Base-by-base conservation (phyloP, 1,140 invertebrate genomes). In the Aphelinus atriplicis region DNA sequence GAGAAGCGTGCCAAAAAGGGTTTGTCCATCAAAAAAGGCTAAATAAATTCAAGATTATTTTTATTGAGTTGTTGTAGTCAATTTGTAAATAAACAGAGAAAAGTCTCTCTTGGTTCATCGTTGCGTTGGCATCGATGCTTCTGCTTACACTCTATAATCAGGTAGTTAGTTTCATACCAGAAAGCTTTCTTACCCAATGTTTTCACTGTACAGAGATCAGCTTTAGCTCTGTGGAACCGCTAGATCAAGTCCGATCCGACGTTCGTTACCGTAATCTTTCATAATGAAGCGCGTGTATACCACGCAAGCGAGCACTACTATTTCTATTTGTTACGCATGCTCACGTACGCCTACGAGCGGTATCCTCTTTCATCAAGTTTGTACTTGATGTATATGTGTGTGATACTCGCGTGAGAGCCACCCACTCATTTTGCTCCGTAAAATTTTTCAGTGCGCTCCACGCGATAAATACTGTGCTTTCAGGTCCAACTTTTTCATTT, bases 111-210 rank as follows among this genome's bases (percentile, higher is more conserved):
- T 26, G 26, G 26, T 26, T 26, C 26, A n/a, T 68, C 7, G 45
- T 26, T 58, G 55, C 7, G 55, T n/a, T 48, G 7, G 26, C 42
- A 53, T 10, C n/a, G 9, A 46, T 53, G 63, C 51, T 77, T 77
- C 80, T 80, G 81, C 80, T 80, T 76, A 76, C 77, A 77, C 26
- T 26, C 81, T 81, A 78, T 79, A 81, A 83, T 84, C 82, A 78
- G 78, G 81, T 83, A 84, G 84, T 84, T 84, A 84, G 82, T 82
- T 84, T 81, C 78, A 80, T 83, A 83, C 81, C 81, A 80, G 79
- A 81, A 74, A 84, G 82, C 82, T 73, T 73, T 75, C 72, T 75
- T 68, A 67, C 56, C 26, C 26, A 26, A 26, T 26, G 26, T 26
- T 26, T 26, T 26, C 26, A 26, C 26, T 26, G 26, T 26, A 26